Percentiles rank a stretch among this genome's conserved stretches.
phyloP scores from a whole-genome alignment of 2,113 vertebrate species.

The Phoenicopterus ruber region DNA sequence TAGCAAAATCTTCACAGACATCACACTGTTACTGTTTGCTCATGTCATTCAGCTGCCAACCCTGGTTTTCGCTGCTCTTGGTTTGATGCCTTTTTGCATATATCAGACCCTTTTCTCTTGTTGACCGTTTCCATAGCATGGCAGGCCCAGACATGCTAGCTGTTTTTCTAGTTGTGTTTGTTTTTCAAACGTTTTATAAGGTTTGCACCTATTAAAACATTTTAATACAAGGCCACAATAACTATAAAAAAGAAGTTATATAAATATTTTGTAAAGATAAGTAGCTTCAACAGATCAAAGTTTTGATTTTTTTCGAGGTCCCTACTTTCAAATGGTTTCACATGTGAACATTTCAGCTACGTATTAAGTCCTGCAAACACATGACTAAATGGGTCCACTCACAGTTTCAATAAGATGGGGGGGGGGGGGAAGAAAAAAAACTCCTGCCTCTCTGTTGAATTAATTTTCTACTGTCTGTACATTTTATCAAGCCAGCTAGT shows the following conservation, averaged over 20 bases:
- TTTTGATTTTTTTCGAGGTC: not conserved
- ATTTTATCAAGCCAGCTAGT: not conserved
- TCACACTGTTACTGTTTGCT: not conserved
- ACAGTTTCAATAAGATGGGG: not conserved
- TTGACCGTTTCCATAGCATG: not conserved
- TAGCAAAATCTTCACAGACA: conserved; percentile 44
- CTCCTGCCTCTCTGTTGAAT: not conserved
- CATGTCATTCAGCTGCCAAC: conserved; percentile 43
- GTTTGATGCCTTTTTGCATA: not conserved
- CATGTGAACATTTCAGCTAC: rapidly evolving
- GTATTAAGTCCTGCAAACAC: not conserved
- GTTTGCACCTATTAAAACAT: not conserved
- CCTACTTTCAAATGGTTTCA: not conserved
- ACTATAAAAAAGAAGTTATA: not conserved
- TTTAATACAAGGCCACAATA: not conserved
- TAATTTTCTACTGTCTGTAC: not conserved
- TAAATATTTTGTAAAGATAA: not conserved
- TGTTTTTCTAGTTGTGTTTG: not conserved
- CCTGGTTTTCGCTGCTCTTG: not conserved
- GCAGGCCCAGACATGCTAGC: not conserved
- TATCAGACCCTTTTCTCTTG: not conserved
- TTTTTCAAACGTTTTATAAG: not conserved
- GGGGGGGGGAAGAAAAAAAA: not conserved
- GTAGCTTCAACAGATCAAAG: rapidly evolving
- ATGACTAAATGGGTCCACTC: not conserved